Evolutionary conservation across 2,113 vertebrate species (phyloP), one percentile per base, ranked within the genome.

Genomic region (Hemibagrus wyckioides): DNA sequence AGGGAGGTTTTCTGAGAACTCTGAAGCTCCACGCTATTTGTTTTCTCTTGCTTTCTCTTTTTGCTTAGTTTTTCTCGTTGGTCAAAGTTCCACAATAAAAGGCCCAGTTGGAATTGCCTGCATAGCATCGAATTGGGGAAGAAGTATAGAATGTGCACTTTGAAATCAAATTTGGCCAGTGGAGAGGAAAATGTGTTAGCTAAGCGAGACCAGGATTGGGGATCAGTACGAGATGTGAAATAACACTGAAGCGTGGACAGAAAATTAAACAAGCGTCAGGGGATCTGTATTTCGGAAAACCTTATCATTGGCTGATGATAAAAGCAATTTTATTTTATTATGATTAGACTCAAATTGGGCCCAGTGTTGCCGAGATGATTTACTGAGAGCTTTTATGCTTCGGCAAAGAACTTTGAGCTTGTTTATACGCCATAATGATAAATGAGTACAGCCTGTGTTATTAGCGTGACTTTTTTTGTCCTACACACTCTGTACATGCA

Each of bases 91-190:
- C 81, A 39, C 65, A 83, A 48, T 48, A 80, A 48, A 65, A 50
- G 48, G 33, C 86, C 85, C 85, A 59, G 85, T 86, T 33, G 23
- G 69, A 48, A 92, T 86, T 90, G 69, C 39, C 84, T 84, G 23
- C 73, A 91, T 84, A 86, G 86, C 83, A 79, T 89, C 15, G 0
- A 63, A 61, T 82, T 41, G 59, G 57, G 48, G n/a, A 63, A 39
- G 69, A n/a, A 59, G 48, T 84, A 92, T 90, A 91, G 91, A 87
- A 88, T 86, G 89, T 92, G 91, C 90, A 92, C 90, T 86, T 92
- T 94, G 94, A 95, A 95, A 95, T 95, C 94, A 94, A 95, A 95
- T 92, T 94, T 95, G 94, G 94, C 92, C 93, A 44, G 85, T 88
- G 90, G 89, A 65, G 54, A 63, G 57, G 84, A 80, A 86, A 67